Evolutionary conservation across 2,888 invertebrate species (phyloP).

Genomic region (Drosophila monieri): DNA sequence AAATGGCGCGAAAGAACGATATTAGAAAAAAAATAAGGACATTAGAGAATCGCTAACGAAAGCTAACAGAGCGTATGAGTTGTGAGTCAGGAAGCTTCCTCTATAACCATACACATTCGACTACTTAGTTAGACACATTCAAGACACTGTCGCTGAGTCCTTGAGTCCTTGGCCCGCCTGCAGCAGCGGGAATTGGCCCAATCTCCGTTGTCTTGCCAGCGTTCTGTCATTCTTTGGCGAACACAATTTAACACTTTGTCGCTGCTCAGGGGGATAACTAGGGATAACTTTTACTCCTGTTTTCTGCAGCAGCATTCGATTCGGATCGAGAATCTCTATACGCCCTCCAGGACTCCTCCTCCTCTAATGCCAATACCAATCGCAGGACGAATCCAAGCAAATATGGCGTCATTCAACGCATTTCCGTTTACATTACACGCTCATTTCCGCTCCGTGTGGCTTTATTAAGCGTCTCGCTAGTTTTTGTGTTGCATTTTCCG

Average conservation of each 20-base stretch:
- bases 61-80: background rate
- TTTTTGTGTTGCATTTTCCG: constrained; percentile 45
- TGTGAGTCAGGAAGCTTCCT: background rate
- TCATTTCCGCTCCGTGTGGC: constrained; percentile 77
- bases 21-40: background rate
- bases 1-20: background rate
- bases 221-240: constrained; percentile 53
- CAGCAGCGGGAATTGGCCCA: constrained; percentile 36
- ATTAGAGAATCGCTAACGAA: background rate
- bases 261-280: constrained; percentile 44
- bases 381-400: constrained; percentile 19
- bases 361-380: background rate
- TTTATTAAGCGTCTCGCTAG: constrained; percentile 64
- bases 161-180: constrained; percentile 11
- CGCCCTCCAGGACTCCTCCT: background rate
- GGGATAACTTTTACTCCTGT: constrained; percentile 6
- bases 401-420: constrained; percentile 75
- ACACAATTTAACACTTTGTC: constrained; percentile 75
- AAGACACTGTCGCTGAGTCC: background rate
- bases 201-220: constrained; percentile 36
- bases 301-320: constrained; percentile 7
- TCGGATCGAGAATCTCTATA: background rate
- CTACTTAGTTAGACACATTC: too few species aligned
- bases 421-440: constrained; percentile 78
- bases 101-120: too few species aligned